Base-by-base conservation (phyloP, 2,113 vertebrate species). In the Mesembrinibis cayennensis region DNA sequence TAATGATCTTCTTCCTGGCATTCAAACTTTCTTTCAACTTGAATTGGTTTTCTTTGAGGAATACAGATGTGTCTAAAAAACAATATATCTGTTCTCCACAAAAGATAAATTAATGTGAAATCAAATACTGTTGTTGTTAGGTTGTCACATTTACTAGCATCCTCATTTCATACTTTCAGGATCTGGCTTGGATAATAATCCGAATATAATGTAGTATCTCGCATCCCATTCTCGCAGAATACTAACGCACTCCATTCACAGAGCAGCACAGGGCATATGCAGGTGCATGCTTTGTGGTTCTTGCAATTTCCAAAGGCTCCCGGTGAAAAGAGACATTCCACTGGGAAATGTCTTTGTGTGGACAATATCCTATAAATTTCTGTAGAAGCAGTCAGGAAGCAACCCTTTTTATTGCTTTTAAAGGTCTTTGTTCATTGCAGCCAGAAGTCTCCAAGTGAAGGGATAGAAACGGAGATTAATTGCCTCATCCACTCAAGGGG, bases 101-200 rank as follows among this genome's bases (percentile, higher is more conserved):
- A 91, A 50, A 67, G 50, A 97, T 88, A 94, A 96, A 95, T 95
- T 94, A 95, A 92, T 86, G 58, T 93, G 80, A 94, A 95, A 97
- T 93, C 93, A 95, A 96, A 95, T 52, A 80, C 45, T 86, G 49
- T 45, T 85, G 59, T 84, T 92, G 91, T 95, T 94, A 90, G 95
- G 81, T 44, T 91, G 94, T 93, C 96, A 96, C 72, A 82, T 89
- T 95, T 95, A 84, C 66, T 85, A 85, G 47, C 66, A 85, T 69
- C 40, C 65, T 87, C 61, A 26, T 89, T 95, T 95, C 88, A 72
- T 93, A 76, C 30, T 87, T 97, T 91, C 89, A 82, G 69, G 80
- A 92, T 67, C 36, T 90, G 45, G 29, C 72, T 87, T 63, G 50
- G 63, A 72, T 81, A 89, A 93, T 74, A 94, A 74, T 65, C 67